These are phyloP conservation scores for Archivesica marissinica DNA, from an alignment of 1,140 invertebrate genomes.

Conservation along the genomic window DNA sequence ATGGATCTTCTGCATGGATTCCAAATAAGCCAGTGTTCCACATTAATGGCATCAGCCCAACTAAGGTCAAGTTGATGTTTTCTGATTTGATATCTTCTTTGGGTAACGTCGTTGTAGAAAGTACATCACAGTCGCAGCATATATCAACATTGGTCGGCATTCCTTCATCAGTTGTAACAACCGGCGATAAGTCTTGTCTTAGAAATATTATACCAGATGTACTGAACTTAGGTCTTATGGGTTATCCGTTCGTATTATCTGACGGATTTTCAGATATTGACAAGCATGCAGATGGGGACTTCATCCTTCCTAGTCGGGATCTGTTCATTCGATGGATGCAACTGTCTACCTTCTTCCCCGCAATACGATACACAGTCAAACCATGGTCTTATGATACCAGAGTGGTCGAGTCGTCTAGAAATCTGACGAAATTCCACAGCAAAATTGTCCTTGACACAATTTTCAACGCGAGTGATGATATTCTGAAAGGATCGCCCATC, in stretches of 20 bases:
- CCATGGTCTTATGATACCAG: constrained; percentile 94
- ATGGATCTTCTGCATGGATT: constrained; percentile 93
- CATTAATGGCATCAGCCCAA: constrained; percentile 63
- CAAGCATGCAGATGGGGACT: neutral
- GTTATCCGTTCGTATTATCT: constrained; percentile 93
- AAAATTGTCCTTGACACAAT: constrained; percentile 87
- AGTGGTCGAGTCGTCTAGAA: constrained; percentile 87
- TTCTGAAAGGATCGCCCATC: constrained; percentile 87
- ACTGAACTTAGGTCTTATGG: constrained; percentile 92
- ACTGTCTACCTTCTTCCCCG: constrained; percentile 93
- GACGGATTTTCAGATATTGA: constrained; percentile 80
- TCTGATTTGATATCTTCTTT: constrained; percentile 65
- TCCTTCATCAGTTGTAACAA: constrained; percentile 12
- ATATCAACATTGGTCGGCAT: constrained; percentile 68
- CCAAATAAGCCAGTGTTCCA: constrained; percentile 85
- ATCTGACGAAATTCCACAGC: constrained; percentile 89
- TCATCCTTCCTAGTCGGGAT: constrained; percentile 88
- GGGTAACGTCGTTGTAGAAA: constrained; percentile 62
- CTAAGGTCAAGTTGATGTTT: constrained; percentile 64
- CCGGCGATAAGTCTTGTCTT: constrained; percentile 60
- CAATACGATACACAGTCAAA: constrained; percentile 93
- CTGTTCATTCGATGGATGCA: constrained; percentile 96
- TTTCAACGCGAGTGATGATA: constrained; percentile 84
- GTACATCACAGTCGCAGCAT: constrained; percentile 73
- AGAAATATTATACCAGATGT: constrained; percentile 89